These are phyloP conservation scores for Ailurus styani DNA, from an alignment of 2,113 vertebrate species.

Conservation along the genomic window DNA sequence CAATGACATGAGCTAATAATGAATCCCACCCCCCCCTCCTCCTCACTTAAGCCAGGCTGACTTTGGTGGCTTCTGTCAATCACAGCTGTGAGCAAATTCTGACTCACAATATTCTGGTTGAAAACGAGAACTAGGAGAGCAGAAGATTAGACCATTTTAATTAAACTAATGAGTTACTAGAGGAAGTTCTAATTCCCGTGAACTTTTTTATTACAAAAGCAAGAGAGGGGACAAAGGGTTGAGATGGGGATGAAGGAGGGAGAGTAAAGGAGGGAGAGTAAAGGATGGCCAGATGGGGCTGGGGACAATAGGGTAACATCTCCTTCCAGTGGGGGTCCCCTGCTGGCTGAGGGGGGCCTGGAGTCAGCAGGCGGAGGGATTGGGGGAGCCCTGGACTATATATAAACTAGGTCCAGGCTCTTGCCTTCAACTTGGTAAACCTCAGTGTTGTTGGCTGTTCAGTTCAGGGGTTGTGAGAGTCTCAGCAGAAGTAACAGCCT, in stretches of 20 bases:
- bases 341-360: neutral
- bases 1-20: neutral
- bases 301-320: neutral
- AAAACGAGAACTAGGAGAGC: neutral
- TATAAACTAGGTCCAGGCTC: neutral
- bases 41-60: neutral
- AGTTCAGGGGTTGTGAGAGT: neutral
- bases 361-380: neutral
- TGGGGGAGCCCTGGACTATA: neutral
- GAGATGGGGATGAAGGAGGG: neutral
- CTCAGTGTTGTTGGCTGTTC: neutral
- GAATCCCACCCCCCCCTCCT: neutral
- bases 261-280: neutral
- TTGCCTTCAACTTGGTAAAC: neutral
- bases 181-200: neutral
- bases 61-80: neutral
- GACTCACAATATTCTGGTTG: neutral
- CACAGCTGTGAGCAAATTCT: slow-evolving; percentile 1
- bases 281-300: neutral
- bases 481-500: neutral
- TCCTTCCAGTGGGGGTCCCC: neutral
- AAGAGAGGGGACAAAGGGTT: neutral
- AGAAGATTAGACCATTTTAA: neutral
- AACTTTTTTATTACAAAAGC: neutral
- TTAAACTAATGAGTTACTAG: neutral